Base-by-base conservation (phyloP, 2,797 vertebrate species). In the Melanotaenia boesemani region DNA sequence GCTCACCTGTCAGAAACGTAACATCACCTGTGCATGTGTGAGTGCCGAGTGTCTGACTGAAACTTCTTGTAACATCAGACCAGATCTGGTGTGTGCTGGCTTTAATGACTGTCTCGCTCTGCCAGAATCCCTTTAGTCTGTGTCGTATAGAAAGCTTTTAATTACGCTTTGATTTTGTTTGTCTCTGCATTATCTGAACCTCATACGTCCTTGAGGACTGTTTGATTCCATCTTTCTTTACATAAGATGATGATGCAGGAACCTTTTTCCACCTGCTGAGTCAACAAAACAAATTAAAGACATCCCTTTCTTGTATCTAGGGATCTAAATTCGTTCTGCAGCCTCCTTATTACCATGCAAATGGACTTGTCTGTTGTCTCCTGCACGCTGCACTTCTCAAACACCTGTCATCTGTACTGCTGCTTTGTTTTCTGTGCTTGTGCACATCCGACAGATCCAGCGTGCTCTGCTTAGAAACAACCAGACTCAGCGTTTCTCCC, bases 401-500 rank as follows among this genome's bases (percentile, higher is more conserved):
- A 93, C 84, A 90, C 73, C 85, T 81, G 77, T 88, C 84, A 85
- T 79, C 72, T 36, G 52, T 48, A 56, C 73, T 76, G 41, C 54
- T 37, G 55, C 55, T 32, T 56, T 81, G 57, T 69, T 77, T 4
- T 11, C 0, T 22, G 55, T 67, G 58, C 37, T 48, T 63, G 50
- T 80, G n/a, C 24, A 57, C 66, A 63, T 58, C 55, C 6, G 58
- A 64, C 88, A 98, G 97, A 97, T 98, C 92, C 97, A 98, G 82
- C 95, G 96, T 65, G 95, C 95, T 65, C 93, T 98, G 78, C 94
- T 98, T 70, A 94, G 97, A 85, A 98, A 98, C 89, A 97, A 97
- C 89, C 96, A 97, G 86, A 96, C 96, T n/a, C 96, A 97, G 87
- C 94, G 95, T 9, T 96, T 96, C 87, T 96, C 97, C 32, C 96